phyloP scores from a whole-genome alignment of 2,888 invertebrate genomes.

The Lapara coniferarum region DNA sequence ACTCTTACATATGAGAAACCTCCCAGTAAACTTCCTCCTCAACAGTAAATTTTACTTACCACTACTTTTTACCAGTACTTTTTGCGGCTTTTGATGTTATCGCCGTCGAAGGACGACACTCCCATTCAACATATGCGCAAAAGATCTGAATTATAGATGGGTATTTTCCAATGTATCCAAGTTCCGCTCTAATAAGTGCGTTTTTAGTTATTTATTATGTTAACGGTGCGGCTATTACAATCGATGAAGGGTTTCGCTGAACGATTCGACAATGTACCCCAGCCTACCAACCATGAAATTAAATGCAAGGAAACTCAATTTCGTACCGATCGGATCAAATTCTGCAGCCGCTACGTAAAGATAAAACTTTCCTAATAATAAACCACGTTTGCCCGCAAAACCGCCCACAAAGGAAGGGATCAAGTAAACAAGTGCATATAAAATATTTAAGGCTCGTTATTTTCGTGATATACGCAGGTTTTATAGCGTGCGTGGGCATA shows the following conservation, averaged over 20 bases:
- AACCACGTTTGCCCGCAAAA: slow-evolving; percentile 35
- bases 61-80: too few species aligned
- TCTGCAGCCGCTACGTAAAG: slow-evolving; percentile 46
- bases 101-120: neutral
- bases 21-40: too few species aligned
- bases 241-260: slow-evolving; percentile 37
- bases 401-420: slow-evolving; percentile 43
- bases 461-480: slow-evolving; percentile 36
- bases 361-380: slow-evolving; percentile 63
- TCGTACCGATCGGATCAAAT: slow-evolving; percentile 52
- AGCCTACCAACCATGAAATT: slow-evolving; percentile 53
- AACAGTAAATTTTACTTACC: too few species aligned
- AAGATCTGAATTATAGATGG: neutral
- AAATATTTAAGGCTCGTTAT: slow-evolving; percentile 61
- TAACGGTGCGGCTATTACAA: slow-evolving; percentile 42
- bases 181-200: neutral
- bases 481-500: slow-evolving; percentile 35
- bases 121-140: neutral
- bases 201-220: slow-evolving; percentile 40
- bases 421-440: slow-evolving; percentile 49
- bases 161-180: neutral
- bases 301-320: slow-evolving; percentile 68
- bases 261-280: slow-evolving; percentile 47
- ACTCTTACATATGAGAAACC: too few species aligned
- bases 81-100: too few species aligned